Conservation (phyloP, 2,113 vertebrate species). For the Heterochromis multidens region DNA sequence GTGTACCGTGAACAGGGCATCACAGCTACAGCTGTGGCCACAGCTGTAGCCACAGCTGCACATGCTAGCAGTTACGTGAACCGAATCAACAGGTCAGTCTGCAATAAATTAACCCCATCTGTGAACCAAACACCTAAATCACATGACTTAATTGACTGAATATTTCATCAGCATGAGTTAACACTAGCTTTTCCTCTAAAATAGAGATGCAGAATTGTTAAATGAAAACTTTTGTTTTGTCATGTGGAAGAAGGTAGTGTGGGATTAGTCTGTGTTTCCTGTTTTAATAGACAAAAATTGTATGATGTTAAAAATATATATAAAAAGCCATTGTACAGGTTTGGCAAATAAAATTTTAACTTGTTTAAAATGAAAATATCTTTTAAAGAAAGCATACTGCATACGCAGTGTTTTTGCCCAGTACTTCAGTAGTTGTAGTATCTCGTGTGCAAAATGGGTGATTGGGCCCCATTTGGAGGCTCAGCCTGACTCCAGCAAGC, state of each 20-base stretch:
- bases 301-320: neutral
- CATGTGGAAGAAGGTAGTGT: neutral
- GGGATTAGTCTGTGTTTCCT: too few relatives aligned
- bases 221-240: neutral
- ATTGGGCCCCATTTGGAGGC: neutral
- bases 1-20: neutral
- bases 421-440: neutral
- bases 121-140: neutral
- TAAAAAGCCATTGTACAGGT: neutral
- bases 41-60: neutral
- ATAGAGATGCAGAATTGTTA: neutral
- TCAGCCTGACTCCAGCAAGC: neutral
- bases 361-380: neutral
- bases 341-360: too few relatives aligned
- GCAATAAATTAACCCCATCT: neutral
- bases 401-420: neutral
- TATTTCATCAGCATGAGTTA: neutral
- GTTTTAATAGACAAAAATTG: too few relatives aligned
- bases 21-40: neutral
- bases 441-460: neutral
- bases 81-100: neutral
- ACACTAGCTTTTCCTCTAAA: neutral
- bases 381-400: neutral
- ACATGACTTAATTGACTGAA: neutral
- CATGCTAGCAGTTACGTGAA: neutral